phyloP scores from a whole-genome alignment of 35 echinoderm and acorn worm genomes.

The Anneissia japonica region DNA sequence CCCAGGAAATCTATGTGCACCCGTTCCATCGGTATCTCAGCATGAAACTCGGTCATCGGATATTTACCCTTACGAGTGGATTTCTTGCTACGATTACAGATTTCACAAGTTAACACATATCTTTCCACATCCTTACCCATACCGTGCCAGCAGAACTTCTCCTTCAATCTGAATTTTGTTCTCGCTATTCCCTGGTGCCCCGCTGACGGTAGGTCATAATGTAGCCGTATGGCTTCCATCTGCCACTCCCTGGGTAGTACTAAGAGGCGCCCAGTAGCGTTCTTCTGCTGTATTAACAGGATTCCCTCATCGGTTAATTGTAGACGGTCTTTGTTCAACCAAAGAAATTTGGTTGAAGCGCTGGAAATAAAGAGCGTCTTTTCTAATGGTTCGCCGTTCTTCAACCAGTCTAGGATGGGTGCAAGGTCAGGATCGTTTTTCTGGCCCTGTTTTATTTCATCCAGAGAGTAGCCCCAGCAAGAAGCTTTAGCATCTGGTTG shows the following conservation, averaged over 20 bases:
- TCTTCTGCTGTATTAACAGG: neutral
- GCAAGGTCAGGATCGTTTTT: neutral
- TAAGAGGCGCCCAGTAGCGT: neutral
- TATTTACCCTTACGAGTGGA: too few relatives aligned
- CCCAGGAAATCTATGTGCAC: constrained; percentile 38
- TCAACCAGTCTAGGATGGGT: constrained; percentile 27
- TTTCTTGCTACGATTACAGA: too few relatives aligned
- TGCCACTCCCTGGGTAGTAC: neutral
- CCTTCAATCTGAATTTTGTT: constrained; percentile 9
- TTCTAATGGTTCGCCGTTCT: neutral
- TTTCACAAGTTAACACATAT: too few relatives aligned
- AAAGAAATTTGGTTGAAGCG: neutral
- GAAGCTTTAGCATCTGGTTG: neutral
- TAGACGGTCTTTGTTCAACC: constrained; percentile 36
- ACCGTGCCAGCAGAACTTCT: constrained; percentile 31
- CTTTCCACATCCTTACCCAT: neutral
- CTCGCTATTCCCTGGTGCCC: neutral
- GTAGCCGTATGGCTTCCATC: neutral
- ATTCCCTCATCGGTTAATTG: constrained; percentile 11
- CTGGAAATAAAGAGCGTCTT: neutral
- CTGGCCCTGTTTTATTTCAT: neutral
- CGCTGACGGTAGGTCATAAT: neutral
- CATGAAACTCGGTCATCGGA: constrained; percentile 18
- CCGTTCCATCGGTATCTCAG: constrained; percentile 18
- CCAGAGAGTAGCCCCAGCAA: neutral